Evolutionary conservation across 2,113 vertebrate species (phyloP).

Genomic region (Muntiacus muntjak): DNA sequence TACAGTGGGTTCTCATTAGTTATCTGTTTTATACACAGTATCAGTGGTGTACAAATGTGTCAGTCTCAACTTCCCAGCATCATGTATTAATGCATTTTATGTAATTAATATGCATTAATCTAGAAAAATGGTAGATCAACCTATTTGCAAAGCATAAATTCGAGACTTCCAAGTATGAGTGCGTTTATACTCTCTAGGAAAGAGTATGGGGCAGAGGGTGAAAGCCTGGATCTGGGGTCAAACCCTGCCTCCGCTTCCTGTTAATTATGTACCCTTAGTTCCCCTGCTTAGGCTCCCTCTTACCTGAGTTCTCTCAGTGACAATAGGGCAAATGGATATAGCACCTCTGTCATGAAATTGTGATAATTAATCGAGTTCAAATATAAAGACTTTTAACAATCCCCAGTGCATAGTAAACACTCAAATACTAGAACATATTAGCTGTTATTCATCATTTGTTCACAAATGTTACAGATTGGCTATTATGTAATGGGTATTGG

Average conservation of each 20-base stretch:
- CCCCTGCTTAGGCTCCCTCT: constrained; percentile 42
- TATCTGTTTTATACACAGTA: not conserved
- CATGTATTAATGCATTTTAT: not conserved
- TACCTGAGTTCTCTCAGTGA: constrained; percentile 50
- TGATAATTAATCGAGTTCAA: constrained; percentile 48
- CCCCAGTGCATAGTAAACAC: not conserved
- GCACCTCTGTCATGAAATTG: constrained; percentile 40
- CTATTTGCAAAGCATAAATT: not conserved
- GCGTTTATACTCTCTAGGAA: not conserved
- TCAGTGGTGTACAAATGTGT: not conserved
- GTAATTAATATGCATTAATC: not conserved
- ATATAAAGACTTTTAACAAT: constrained; percentile 21
- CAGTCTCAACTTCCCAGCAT: not conserved
- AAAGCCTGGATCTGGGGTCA: not conserved
- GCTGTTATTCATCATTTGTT: not conserved
- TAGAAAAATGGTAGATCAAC: not conserved
- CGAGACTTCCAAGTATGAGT: not conserved
- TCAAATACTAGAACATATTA: not conserved
- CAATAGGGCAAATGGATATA: constrained; percentile 48
- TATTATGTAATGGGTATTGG: not conserved
- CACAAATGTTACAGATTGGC: constrained; percentile 27
- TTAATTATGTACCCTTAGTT: not conserved
- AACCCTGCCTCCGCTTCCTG: constrained; percentile 35
- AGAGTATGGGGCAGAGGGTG: not conserved
- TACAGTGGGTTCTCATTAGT: not conserved